Evolutionary conservation across 2,113 vertebrate species (phyloP).

Genomic region (Kryptolebias marmoratus): DNA sequence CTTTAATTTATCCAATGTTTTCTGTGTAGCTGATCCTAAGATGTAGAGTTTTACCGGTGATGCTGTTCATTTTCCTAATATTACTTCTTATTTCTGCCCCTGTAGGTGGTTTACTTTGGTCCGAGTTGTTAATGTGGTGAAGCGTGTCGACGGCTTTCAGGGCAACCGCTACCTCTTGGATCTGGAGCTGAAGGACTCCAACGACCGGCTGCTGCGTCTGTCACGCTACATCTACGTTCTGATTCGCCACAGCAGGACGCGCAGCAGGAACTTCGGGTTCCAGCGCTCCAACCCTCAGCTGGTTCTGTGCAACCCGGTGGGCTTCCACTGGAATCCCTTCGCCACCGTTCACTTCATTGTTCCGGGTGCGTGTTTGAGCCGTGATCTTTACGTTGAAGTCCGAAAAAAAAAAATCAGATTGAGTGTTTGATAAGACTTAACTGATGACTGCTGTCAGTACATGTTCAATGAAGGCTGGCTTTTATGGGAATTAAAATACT

Average conservation of each 20-base stretch:
- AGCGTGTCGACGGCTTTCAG: slow-evolving; percentile 80
- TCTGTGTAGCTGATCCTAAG: too few relatives aligned
- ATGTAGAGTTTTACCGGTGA: too few relatives aligned
- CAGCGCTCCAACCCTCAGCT: slow-evolving; percentile 31
- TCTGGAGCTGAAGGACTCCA: slow-evolving; percentile 84
- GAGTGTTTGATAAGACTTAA: too few relatives aligned
- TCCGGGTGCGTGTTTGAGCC: slow-evolving; percentile 80
- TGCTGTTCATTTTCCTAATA: background rate
- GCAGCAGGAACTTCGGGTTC: slow-evolving; percentile 27
- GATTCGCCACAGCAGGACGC: slow-evolving; percentile 56
- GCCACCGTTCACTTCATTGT: slow-evolving; percentile 90
- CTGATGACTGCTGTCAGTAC: too few relatives aligned
- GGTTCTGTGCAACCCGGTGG: slow-evolving; percentile 88
- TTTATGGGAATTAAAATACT: too few relatives aligned
- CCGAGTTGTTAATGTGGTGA: slow-evolving; percentile 88
- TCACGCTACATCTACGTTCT: slow-evolving; percentile 86
- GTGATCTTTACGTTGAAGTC: too few relatives aligned
- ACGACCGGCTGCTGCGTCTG: slow-evolving; percentile 78
- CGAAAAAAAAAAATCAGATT: background rate
- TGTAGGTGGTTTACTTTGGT: slow-evolving; percentile 85
- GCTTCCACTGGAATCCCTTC: slow-evolving; percentile 87
- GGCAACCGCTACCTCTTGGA: slow-evolving; percentile 93
- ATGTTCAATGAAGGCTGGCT: too few relatives aligned
- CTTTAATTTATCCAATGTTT: too few relatives aligned
- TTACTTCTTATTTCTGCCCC: background rate